Conservation (phyloP, 2,113 vertebrate genomes). For the Tachuris rubrigastra region DNA sequence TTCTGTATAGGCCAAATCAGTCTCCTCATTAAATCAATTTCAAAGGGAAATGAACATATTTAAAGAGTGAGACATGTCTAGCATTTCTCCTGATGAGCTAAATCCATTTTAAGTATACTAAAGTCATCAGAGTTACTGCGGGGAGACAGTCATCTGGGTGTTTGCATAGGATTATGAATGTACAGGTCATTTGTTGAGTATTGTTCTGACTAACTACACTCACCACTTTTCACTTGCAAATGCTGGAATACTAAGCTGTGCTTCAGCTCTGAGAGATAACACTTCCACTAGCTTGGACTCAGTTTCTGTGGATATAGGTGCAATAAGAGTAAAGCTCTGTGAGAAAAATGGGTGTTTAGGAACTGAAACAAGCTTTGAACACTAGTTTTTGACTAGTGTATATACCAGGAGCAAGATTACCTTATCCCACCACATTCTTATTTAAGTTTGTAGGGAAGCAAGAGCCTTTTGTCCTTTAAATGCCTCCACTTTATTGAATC, state of each 20-base stretch:
- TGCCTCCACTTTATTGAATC: neutral
- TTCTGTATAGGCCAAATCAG: conserved; percentile 51
- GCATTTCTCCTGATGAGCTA: conserved; percentile 44
- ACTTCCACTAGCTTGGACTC: neutral
- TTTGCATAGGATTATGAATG: neutral
- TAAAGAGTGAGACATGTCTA: conserved; percentile 56
- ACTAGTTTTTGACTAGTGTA: neutral
- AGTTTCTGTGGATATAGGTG: neutral
- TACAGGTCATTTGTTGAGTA: neutral
- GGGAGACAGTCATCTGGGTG: neutral
- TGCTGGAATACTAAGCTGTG: neutral
- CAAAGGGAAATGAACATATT: conserved; percentile 58
- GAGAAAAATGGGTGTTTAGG: neutral
- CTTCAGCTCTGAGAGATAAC: neutral
- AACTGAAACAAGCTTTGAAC: neutral
- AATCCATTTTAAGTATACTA: conserved; percentile 10
- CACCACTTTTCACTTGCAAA: neutral
- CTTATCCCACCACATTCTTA: neutral
- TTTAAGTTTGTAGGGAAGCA: neutral
- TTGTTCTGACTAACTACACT: neutral
- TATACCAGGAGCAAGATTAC: neutral
- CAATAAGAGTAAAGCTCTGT: neutral
- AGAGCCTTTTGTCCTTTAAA: neutral
- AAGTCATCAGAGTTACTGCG: conserved; percentile 18
- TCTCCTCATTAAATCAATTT: conserved; percentile 54